Evolutionary conservation across 2,113 vertebrate genomes (phyloP).

Genomic region (Symphodus melops): DNA sequence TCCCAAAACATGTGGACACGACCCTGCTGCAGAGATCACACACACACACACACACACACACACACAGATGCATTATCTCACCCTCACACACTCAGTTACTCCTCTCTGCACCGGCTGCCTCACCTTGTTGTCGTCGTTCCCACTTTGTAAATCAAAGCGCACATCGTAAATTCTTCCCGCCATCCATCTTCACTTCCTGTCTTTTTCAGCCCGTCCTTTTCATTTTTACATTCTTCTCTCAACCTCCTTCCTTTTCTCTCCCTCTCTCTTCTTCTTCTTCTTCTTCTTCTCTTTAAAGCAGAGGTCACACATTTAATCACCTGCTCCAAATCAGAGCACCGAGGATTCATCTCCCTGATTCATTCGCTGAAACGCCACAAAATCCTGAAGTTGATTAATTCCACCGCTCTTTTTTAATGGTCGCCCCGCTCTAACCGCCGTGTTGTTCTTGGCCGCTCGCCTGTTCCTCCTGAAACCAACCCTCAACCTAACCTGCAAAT

Average conservation of each 20-base stretch:
- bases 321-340: not conserved
- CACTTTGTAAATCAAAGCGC: slow-evolving; percentile 46
- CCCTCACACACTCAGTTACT: slow-evolving; percentile 1
- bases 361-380: slow-evolving; percentile 48
- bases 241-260: not conserved
- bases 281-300: not conserved
- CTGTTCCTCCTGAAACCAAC: slow-evolving; percentile 22
- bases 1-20: slow-evolving; percentile 2
- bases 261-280: not conserved
- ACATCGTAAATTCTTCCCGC: no score
- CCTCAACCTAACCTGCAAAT: slow-evolving; percentile 60
- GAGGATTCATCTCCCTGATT: slow-evolving; percentile 36
- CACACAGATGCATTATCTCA: slow-evolving; percentile 1
- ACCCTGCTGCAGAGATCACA: not conserved
- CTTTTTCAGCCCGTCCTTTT: not conserved
- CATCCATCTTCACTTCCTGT: not conserved
- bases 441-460: slow-evolving; percentile 58
- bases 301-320: slow-evolving; percentile 13
- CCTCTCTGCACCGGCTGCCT: not conserved
- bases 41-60: not conserved
- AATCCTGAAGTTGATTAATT: slow-evolving; percentile 46
- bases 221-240: not conserved
- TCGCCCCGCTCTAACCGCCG: not conserved
- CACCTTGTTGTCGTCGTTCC: slow-evolving; percentile 12
- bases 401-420: slow-evolving; percentile 25